Conservation (phyloP, 2,113 vertebrate genomes). For the Charadrius vociferus region DNA sequence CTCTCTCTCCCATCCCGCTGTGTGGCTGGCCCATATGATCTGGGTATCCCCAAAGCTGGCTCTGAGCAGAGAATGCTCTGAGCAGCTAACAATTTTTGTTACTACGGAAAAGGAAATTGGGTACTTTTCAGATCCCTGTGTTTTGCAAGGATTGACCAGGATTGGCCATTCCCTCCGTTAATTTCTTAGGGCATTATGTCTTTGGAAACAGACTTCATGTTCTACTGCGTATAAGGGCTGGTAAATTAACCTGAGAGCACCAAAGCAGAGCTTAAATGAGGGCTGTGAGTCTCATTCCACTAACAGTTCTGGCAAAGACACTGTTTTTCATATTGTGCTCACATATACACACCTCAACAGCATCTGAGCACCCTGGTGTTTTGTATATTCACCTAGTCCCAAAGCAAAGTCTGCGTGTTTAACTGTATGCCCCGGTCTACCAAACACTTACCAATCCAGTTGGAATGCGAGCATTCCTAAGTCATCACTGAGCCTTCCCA, state of each 20-base stretch:
- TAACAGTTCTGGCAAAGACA: neutral
- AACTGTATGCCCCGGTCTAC: neutral
- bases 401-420: neutral
- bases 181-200: neutral
- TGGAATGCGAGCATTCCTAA: neutral
- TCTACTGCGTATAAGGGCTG: neutral
- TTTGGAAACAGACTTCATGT: neutral
- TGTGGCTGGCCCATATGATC: neutral
- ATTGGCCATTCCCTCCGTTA: neutral
- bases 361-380: neutral
- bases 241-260: neutral
- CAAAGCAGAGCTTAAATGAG: neutral
- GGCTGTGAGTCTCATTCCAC: neutral
- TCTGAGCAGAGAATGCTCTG: neutral
- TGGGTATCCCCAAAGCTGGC: neutral
- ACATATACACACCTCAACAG: neutral
- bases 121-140: neutral
- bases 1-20: neutral
- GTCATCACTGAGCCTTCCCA: neutral
- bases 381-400: neutral
- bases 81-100: neutral
- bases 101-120: neutral
- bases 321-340: neutral
- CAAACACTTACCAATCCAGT: neutral
- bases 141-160: neutral